A percentile compares a stretch with the other conserved stretches of the same genome.
phyloP scores from a whole-genome alignment of 2,888 invertebrate species.

The Dryadula phaetusa region DNA sequence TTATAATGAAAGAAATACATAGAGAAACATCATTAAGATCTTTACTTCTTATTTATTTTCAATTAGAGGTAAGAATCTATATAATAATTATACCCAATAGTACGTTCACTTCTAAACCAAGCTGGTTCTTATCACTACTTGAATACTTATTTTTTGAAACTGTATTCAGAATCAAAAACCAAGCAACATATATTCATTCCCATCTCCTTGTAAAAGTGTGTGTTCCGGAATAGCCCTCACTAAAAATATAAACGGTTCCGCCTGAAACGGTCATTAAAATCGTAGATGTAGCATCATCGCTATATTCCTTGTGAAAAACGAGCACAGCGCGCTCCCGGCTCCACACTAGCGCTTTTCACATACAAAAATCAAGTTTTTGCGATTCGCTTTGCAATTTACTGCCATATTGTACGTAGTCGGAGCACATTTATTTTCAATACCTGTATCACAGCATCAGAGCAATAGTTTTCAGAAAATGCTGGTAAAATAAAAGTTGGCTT shows the following conservation, averaged over 20 bases:
- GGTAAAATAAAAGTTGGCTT: conserved; percentile 34
- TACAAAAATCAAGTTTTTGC: conserved; percentile 18
- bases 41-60: too few species aligned
- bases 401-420: neutral
- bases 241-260: conserved; percentile 17
- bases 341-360: conserved; percentile 8
- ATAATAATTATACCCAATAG: too few species aligned
- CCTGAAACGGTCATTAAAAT: conserved; percentile 21
- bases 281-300: conserved; percentile 16
- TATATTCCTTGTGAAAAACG: conserved; percentile 15
- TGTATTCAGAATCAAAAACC: neutral
- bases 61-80: too few species aligned
- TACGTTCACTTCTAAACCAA: too few species aligned
- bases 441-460: conserved; percentile 6
- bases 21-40: too few species aligned
- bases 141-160: too few species aligned
- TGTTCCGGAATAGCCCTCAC: neutral
- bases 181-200: neutral
- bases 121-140: too few species aligned
- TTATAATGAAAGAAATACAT: too few species aligned
- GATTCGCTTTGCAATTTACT: conserved; percentile 13
- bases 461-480: conserved; percentile 16
- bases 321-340: neutral
- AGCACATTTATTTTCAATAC: conserved; percentile 21
- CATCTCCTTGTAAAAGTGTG: conserved; percentile 5